These are phyloP conservation scores for Leucania comma DNA, from an alignment of 2,888 invertebrate species.

Conservation along the genomic window DNA sequence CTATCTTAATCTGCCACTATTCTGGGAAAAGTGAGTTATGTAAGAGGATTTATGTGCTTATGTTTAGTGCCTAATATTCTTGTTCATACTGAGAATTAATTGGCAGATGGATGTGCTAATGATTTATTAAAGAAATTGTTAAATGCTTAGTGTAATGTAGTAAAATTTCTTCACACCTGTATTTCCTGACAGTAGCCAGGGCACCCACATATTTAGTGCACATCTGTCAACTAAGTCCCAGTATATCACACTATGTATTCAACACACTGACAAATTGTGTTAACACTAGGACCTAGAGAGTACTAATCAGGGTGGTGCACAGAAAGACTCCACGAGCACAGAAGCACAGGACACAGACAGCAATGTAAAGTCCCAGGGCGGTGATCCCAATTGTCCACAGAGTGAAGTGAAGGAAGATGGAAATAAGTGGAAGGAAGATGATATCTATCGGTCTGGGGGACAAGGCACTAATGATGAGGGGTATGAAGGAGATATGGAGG, in stretches of 20 bases:
- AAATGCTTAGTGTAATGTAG: neutral
- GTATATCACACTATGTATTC: slow-evolving; percentile 33
- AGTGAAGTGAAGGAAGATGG: slow-evolving; percentile 72
- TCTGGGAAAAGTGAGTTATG: slow-evolving; percentile 4
- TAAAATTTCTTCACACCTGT: neutral
- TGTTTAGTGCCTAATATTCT: slow-evolving; percentile 26
- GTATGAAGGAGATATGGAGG: slow-evolving; percentile 91
- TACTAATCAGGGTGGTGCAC: slow-evolving; percentile 77
- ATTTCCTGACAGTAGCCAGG: too few relatives aligned
- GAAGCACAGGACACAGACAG: slow-evolving; percentile 60
- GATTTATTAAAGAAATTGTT: neutral
- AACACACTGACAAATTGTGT: slow-evolving; percentile 74
- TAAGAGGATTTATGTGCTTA: neutral
- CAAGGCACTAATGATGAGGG: slow-evolving; percentile 91
- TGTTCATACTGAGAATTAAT: slow-evolving; percentile 32
- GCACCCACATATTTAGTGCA: neutral
- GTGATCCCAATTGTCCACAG: slow-evolving; percentile 83
- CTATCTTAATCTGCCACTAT: slow-evolving; percentile 38
- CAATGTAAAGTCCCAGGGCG: slow-evolving; percentile 65
- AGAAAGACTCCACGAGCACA: slow-evolving; percentile 57
- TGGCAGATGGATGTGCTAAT: slow-evolving; percentile 2
- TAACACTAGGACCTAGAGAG: slow-evolving; percentile 81
- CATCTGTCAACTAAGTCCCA: slow-evolving; percentile 31
- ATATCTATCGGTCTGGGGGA: slow-evolving; percentile 63
- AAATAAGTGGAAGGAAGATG: slow-evolving; percentile 70